Conservation (phyloP, 2,797 vertebrate species). For the Harpagifer antarcticus region DNA sequence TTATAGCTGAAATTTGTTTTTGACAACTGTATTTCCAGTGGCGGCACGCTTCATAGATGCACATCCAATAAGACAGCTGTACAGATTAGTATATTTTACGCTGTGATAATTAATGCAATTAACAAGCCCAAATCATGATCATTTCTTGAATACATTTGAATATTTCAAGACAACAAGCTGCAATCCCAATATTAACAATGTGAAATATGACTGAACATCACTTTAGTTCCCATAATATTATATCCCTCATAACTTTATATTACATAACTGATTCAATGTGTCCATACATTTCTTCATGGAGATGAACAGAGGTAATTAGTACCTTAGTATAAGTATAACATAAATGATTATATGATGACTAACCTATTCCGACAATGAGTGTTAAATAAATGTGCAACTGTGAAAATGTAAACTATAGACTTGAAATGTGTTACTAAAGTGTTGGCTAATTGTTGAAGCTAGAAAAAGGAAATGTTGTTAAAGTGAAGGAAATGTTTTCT, state of each 20-base stretch:
- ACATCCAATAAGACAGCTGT: conserved; percentile 53
- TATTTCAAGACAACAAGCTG: conserved; percentile 47
- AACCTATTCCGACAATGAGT: not conserved
- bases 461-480: not conserved
- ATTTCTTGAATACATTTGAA: conserved; percentile 65
- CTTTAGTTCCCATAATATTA: not conserved
- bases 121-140: conserved; percentile 50
- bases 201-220: conserved; percentile 34
- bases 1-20: conserved; percentile 56
- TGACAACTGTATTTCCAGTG: conserved; percentile 29
- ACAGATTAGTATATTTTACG: conserved; percentile 55
- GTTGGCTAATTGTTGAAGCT: no score
- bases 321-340: no score
- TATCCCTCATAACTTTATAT: not conserved
- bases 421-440: not conserved
- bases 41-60: conserved; percentile 26
- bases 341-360: no score
- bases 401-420: not conserved
- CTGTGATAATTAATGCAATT: conserved; percentile 69
- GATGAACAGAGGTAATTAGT: not conserved
- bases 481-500: conserved; percentile 10
- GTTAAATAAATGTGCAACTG: not conserved
- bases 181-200: conserved; percentile 22
- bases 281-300: not conserved
- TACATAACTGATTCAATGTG: not conserved